These are phyloP conservation scores for Ceryle rudis DNA, from an alignment of 2,797 vertebrate species.

Conservation along the genomic window DNA sequence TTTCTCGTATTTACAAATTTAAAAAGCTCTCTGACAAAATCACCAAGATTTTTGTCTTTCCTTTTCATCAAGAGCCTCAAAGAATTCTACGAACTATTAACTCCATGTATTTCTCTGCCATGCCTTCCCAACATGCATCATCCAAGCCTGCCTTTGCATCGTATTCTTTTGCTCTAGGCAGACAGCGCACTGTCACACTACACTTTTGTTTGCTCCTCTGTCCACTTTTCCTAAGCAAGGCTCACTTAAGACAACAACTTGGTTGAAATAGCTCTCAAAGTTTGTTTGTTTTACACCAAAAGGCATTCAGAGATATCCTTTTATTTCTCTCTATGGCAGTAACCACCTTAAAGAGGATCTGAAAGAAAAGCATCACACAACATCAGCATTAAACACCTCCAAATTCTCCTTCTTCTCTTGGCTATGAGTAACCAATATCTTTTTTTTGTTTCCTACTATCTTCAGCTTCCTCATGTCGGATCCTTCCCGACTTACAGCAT, in stretches of 20 bases:
- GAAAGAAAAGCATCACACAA: not conserved
- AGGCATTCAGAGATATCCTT: not conserved
- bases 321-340: not conserved
- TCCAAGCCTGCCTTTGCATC: not conserved
- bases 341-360: not conserved
- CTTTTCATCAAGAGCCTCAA: not conserved
- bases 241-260: not conserved
- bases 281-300: not conserved
- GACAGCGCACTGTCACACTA: fast-evolving
- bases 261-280: not conserved
- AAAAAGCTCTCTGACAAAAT: not conserved
- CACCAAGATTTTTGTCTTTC: not conserved
- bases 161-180: not conserved
- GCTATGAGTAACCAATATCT: not conserved
- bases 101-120: fast-evolving
- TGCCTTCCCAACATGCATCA: not conserved
- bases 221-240: not conserved
- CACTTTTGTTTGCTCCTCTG: not conserved
- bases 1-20: not conserved
- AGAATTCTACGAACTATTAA: not conserved
- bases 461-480: not conserved
- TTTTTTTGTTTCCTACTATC: not conserved
- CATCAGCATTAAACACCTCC: fast-evolving
- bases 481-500: not conserved
- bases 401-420: not conserved